Evolutionary conservation across 2,888 invertebrate species (phyloP).

Genomic region (Andrena minutula): DNA sequence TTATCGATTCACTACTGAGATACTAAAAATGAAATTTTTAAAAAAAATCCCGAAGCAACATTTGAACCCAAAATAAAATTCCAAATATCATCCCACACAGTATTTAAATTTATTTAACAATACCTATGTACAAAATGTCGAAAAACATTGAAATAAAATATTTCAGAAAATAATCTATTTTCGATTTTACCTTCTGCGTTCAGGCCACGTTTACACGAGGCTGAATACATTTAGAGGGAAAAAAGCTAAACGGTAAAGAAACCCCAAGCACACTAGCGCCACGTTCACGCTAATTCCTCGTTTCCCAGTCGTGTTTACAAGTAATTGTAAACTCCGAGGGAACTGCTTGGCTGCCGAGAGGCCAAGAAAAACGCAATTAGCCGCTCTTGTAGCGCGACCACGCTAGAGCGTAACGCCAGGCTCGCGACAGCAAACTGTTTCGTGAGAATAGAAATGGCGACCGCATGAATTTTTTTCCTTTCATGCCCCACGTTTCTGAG

Average conservation of each 20-base stretch:
- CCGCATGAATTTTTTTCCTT: conserved; percentile 29
- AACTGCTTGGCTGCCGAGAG: conserved; percentile 28
- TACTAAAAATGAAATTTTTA: no score
- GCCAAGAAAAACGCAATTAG: conserved; percentile 54
- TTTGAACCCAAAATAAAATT: no score
- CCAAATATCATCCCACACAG: no score
- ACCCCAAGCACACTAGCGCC: neutral
- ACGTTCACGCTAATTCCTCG: conserved; percentile 34
- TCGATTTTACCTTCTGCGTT: no score
- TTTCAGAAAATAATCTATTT: no score
- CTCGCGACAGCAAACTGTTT: conserved; percentile 43
- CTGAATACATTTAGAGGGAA: no score
- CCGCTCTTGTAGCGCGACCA: conserved; percentile 38
- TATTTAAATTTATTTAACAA: no score
- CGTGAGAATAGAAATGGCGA: conserved; percentile 32
- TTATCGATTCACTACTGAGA: no score
- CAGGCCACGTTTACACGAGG: neutral
- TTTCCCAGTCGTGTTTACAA: conserved; percentile 22
- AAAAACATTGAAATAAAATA: no score
- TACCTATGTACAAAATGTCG: no score
- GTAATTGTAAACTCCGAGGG: conserved; percentile 47
- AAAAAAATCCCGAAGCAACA: no score
- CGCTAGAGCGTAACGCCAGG: conserved; percentile 10
- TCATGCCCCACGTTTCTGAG: neutral
- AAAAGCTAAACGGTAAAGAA: conserved; percentile 1